Conservation (phyloP, 2,888 invertebrate species). For the Uropetala carovei region DNA sequence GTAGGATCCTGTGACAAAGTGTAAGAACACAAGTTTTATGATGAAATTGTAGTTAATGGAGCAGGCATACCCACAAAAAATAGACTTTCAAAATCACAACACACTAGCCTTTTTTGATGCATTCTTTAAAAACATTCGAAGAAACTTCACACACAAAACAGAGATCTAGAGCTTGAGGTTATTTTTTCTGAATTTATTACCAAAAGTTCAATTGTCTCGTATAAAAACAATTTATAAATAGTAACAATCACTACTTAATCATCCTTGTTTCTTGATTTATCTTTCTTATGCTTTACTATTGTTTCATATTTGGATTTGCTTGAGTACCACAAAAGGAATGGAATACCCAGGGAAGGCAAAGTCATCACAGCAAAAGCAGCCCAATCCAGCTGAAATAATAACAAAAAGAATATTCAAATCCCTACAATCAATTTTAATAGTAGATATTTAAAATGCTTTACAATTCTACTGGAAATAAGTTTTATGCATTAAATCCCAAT, state of each 20-base stretch:
- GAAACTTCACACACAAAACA: constrained; percentile 2
- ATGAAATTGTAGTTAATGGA: no score
- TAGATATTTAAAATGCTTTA: not conserved
- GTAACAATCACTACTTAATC: constrained; percentile 43
- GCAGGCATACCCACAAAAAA: no score
- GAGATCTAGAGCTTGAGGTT: not conserved
- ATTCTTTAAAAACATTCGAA: not conserved
- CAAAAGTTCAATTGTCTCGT: constrained; percentile 24
- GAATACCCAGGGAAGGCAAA: constrained; percentile 94
- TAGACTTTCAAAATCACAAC: no score
- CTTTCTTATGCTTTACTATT: constrained; percentile 82
- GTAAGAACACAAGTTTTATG: no score
- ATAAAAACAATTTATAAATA: constrained; percentile 34
- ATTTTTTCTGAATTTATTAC: constrained; percentile 51
- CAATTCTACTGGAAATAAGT: no score
- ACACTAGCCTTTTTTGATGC: no score
- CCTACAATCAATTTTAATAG: not conserved
- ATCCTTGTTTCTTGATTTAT: constrained; percentile 66
- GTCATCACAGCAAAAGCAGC: constrained; percentile 97
- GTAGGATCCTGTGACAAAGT: no score
- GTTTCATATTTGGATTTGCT: constrained; percentile 97
- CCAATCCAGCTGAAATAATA: constrained; percentile 87
- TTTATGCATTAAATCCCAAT: no score
- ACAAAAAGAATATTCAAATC: constrained; percentile 40
- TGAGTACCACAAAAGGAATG: constrained; percentile 94